Percentiles rank a stretch among this genome's conserved stretches.
Evolutionary conservation across 64 coral and sea anemone species (phyloP).

Genomic region (Astreopora myriophthalma): DNA sequence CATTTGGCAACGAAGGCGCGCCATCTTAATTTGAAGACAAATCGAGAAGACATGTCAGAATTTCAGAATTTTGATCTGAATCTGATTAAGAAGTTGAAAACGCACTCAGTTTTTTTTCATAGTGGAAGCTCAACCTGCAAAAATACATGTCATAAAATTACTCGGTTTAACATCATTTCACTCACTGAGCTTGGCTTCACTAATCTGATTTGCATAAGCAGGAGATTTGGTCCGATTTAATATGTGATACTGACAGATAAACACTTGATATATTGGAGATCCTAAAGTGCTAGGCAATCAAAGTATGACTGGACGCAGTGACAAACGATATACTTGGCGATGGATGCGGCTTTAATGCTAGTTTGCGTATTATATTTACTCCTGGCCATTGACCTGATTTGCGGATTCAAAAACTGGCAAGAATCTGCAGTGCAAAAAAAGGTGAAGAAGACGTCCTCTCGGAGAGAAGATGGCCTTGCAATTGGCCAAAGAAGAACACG

Average conservation of each 20-base stretch:
- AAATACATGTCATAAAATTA: neutral
- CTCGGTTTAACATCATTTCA: no score
- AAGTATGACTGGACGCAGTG: neutral
- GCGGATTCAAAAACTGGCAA: conserved; percentile 22
- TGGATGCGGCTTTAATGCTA: neutral
- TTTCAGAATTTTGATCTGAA: neutral
- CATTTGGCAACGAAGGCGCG: neutral
- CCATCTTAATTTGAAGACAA: no score
- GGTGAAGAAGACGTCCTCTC: neutral
- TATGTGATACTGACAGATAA: neutral
- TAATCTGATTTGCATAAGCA: no score
- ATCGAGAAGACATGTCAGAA: no score
- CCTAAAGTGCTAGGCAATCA: neutral
- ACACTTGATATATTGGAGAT: neutral
- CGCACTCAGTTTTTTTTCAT: neutral
- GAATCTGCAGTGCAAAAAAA: neutral
- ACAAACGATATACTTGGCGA: neutral
- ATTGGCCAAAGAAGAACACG: neutral
- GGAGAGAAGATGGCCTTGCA: neutral
- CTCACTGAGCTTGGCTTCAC: no score
- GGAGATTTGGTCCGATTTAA: neutral
- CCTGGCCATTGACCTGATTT: conserved; percentile 16
- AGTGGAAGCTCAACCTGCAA: neutral
- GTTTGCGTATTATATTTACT: conserved; percentile 6
- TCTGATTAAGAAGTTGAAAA: neutral